Evolutionary conservation across 23 tunicate genomes (phyloP).

Genomic region (Halocynthia aurantium): DNA sequence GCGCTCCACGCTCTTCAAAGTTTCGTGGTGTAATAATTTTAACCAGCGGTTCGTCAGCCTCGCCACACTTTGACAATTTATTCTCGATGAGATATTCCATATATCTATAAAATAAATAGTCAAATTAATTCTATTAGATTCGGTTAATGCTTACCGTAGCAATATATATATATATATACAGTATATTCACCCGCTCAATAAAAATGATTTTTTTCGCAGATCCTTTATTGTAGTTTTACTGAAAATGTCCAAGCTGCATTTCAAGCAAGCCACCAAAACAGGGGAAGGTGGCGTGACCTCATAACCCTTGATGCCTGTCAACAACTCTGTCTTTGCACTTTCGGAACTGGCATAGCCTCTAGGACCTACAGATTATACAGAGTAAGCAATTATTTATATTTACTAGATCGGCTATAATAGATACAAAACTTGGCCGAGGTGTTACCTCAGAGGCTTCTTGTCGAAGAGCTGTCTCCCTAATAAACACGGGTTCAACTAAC

Average conservation of each 20-base stretch:
- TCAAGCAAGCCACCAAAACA: slow-evolving; percentile 28
- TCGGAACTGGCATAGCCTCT: no score
- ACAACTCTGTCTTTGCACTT: slow-evolving; percentile 1
- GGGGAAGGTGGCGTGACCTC: slow-evolving; percentile 55
- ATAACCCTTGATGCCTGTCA: slow-evolving; percentile 50
- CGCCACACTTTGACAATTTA: slow-evolving; percentile 25
- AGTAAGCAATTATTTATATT: no score
- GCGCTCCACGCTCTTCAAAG: slow-evolving; percentile 37
- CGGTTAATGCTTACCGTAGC: no score
- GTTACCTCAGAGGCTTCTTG: no score
- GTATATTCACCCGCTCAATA: slow-evolving; percentile 41
- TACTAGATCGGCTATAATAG: no score
- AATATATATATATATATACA: no score
- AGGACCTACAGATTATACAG: no score
- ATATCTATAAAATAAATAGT: slow-evolving; percentile 14
- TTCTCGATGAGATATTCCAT: slow-evolving; percentile 27
- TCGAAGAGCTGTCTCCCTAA: no score
- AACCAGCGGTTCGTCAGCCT: not conserved
- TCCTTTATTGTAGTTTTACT: slow-evolving; percentile 43
- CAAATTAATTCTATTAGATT: no score
- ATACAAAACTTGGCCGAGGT: no score
- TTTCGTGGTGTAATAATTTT: slow-evolving; percentile 42
- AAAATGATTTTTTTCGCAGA: slow-evolving; percentile 59
- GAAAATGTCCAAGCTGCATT: slow-evolving; percentile 53
- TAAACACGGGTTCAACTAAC: no score